Base-by-base conservation (phyloP, 2,888 invertebrate species). In the Cephus pygmeus region DNA sequence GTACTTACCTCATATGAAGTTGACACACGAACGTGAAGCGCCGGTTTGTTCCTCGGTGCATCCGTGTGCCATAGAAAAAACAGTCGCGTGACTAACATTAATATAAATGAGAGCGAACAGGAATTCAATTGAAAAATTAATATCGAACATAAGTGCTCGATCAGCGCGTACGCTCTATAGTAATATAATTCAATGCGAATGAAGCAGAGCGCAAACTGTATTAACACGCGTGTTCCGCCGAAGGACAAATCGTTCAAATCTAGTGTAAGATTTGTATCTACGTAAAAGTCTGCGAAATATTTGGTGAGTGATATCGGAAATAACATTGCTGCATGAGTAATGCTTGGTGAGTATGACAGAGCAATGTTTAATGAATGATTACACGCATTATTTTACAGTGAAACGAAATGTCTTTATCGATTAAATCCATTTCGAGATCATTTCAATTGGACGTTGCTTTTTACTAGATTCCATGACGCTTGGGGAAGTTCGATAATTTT, bases 401-500 rank as follows among this genome's bases (percentile, higher is more conserved):
- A 23, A 56, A 56, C 56, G 23, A 23, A 56, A 56, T 23, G 56
- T 23, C 23, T 23, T 23, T 23, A 56, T 56, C 56, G 3, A 56
- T 56, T 56, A 56, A 23, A 23, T 56, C 9, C 9, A 6, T 23
- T 9, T 56, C 23, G 15, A 23, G 23, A 56, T 23, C 23, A 56
- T 56, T 23, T 9, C 23, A 9, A 56, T 56, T 23, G 56, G 23
- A 56, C 56, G 56, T 56, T 56, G 23, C 23, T 56, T 9, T 56
- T 56, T 56, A 6, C 9, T 56, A 56, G 56, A 23, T 23, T 56
- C 9, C 6, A 23, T 23, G 56, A 56, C 56, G 56, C 23, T 9
- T 23, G 2, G 23, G 23, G 73, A 75, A 76, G 78, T 69, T n/a
- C 36, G 76, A 77, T 76, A 79, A 77, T 79, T 79, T 81, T 79